Base-by-base conservation (phyloP, 2,888 invertebrate species). In the Mamestra brassicae region DNA sequence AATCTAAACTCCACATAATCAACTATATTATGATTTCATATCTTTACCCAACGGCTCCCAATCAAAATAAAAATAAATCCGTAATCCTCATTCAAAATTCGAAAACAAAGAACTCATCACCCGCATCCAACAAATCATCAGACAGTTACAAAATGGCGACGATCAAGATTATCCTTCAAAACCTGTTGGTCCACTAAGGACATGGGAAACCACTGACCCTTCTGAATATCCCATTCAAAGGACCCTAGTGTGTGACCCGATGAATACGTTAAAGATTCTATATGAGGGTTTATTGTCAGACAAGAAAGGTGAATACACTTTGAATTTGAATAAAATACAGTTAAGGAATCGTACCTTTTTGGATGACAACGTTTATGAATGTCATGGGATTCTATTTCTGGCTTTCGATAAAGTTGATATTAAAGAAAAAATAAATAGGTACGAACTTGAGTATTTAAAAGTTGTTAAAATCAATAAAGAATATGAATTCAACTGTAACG, bases 181-280 rank as follows among this genome's bases (percentile, higher is more conserved):
- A 83, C 81, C 71, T 69, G 76, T 74, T 52, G 26, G 72, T 65
- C 80, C 71, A 61, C 47, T 55, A 63, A 52, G 58, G 62, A 72
- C 70, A 76, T 81, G 82, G 76, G 84, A 83, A 84, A 54, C 36
- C n/a, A 65, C 76, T 83, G 84, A 83, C 81, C 84, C 82, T 52
- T 65, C 50, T 73, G 26, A 45, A 65, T 36, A 66, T n/a, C 11
- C 71, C 65, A 71, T 83, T 76, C 26, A 74, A 71, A 67, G 57
- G 7, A 34, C 66, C 71, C 75, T 52, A 61, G 17, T 38, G 61
- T 76, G 65, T 84, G 76, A 76, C 71, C 81, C 70, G n/a, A 54
- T 65, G 71, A 54, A 68, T 83, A 78, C 57, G 70, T 64, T 72
- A 60, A 66, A 69, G 54, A 54, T 61, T 61, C 45, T 54, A 5